Conservation (phyloP, 53 echinoderm and acorn worm species). For the Holothuria leucospilota region DNA sequence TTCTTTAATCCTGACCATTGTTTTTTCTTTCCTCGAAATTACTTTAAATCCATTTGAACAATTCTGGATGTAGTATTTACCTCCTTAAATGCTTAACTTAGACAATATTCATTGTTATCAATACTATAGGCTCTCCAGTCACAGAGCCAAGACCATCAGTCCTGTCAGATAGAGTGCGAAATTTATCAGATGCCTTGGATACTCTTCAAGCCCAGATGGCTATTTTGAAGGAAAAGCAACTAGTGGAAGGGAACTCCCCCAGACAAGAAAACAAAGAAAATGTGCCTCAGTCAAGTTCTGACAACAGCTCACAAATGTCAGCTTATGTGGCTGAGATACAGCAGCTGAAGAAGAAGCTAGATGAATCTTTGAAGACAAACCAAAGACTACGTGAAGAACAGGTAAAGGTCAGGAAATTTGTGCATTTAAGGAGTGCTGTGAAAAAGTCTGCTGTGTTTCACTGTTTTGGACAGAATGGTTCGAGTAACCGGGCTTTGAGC, state of each 20-base stretch:
- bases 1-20: no score
- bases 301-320: background rate
- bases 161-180: constrained; percentile 28
- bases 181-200: constrained; percentile 62
- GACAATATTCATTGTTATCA: background rate
- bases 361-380: constrained; percentile 62
- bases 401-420: constrained; percentile 47
- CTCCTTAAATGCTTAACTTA: no score
- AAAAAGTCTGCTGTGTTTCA: background rate
- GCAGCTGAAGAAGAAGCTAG: constrained; percentile 59
- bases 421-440: background rate
- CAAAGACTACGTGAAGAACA: constrained; percentile 67
- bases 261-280: constrained; percentile 35
- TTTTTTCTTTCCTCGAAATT: no score
- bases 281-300: constrained; percentile 5
- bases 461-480: no score
- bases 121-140: background rate
- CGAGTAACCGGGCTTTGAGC: no score
- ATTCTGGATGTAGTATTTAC: no score
- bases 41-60: no score
- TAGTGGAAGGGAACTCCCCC: constrained; percentile 34
- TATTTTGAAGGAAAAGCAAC: constrained; percentile 74
- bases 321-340: constrained; percentile 32
- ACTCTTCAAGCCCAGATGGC: constrained; percentile 84
- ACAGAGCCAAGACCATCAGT: constrained; percentile 6